Conservation (phyloP, 2,113 vertebrate genomes). For the Amazona guildingii region DNA sequence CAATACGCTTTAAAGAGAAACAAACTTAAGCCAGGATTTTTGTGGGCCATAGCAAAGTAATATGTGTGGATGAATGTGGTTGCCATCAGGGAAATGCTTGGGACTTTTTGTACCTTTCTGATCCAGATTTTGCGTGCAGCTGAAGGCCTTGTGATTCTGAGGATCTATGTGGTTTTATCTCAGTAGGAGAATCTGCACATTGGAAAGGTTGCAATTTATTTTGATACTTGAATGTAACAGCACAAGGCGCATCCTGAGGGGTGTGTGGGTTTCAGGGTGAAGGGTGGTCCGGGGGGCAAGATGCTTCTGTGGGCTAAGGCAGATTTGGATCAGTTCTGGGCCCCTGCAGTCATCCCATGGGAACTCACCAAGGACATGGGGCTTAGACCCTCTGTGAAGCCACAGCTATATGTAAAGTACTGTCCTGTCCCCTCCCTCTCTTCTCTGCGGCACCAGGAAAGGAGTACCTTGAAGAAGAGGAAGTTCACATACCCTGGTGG, state of each 20-base stretch:
- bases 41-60: not conserved
- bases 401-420: not conserved
- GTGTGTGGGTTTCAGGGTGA: not conserved
- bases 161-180: not conserved
- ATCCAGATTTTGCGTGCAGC: not conserved
- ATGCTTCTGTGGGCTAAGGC: not conserved
- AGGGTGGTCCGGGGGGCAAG: not conserved
- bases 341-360: fast-evolving
- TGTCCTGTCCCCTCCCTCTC: not conserved
- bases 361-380: not conserved
- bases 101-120: not conserved
- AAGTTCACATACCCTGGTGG: not conserved
- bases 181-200: not conserved
- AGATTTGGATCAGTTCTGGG: not conserved
- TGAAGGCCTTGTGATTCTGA: not conserved
- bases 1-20: not conserved
- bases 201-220: fast-evolving
- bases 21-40: not conserved
- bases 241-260: not conserved
- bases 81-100: not conserved
- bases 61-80: not conserved
- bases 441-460: not conserved
- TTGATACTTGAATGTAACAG: not conserved
- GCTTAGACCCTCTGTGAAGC: not conserved
- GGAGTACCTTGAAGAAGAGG: fast-evolving